Conservation (phyloP, 2,113 vertebrate genomes). For the Ochotona curzoniae region DNA sequence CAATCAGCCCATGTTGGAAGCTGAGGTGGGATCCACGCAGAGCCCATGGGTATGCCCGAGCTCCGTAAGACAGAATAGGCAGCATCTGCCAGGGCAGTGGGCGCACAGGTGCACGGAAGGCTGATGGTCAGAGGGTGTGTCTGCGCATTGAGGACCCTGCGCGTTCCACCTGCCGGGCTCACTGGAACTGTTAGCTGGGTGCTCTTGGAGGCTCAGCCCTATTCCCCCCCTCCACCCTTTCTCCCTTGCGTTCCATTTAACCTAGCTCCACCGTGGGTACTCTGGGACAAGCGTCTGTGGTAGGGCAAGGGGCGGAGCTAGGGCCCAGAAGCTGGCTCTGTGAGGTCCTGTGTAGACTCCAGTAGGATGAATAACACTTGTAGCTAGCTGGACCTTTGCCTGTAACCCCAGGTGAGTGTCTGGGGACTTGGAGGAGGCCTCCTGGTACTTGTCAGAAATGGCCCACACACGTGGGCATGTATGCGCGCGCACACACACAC, state of each 20-base stretch:
- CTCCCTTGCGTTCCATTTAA: background rate
- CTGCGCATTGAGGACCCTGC: background rate
- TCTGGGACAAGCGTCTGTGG: background rate
- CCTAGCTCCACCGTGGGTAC: background rate
- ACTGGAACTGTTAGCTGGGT: background rate
- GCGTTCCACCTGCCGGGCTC: background rate
- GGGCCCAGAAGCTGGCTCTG: background rate
- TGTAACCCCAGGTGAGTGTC: background rate
- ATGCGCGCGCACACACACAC: background rate
- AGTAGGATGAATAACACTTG: background rate
- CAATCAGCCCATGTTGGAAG: no score
- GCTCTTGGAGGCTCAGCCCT: no score
- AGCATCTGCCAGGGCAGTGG: background rate
- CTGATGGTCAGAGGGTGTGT: background rate
- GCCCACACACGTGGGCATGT: background rate
- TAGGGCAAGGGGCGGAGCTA: background rate
- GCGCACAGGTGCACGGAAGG: background rate
- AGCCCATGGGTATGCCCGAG: no score
- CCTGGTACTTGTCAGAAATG: background rate
- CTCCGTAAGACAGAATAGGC: background rate
- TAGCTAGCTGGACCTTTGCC: background rate
- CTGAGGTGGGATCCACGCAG: no score
- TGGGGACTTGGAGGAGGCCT: background rate
- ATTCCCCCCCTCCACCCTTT: no score
- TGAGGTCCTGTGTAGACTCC: no score